Percentiles rank a stretch among this genome's conserved stretches.
Conservation (phyloP, 2,888 invertebrate species). For the Drosophila tripunctata region DNA sequence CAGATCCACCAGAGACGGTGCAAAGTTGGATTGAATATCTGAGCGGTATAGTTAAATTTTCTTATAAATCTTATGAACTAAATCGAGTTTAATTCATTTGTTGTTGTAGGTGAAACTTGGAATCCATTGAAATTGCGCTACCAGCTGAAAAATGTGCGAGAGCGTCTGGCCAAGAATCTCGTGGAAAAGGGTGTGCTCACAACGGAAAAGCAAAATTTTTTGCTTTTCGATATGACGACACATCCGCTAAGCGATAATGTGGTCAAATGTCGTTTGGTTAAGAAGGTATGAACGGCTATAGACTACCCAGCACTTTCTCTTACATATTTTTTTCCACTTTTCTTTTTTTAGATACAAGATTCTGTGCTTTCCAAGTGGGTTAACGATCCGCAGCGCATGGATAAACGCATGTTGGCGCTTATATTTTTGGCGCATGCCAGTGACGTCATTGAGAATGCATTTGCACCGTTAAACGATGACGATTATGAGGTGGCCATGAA, state of each 20-base stretch:
- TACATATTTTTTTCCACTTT: no score
- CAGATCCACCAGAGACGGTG: slow-evolving; percentile 97
- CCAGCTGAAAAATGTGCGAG: slow-evolving; percentile 99
- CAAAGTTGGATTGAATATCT: slow-evolving; percentile 99
- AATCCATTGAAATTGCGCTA: slow-evolving; percentile 99
- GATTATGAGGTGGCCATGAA: slow-evolving; percentile 99
- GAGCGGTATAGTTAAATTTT: slow-evolving; percentile 89
- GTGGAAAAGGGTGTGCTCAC: slow-evolving; percentile 99
- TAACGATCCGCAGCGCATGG: slow-evolving; percentile 98
- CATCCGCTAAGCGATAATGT: slow-evolving; percentile 98
- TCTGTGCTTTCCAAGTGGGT: slow-evolving; percentile 98
- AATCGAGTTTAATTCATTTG: background rate
- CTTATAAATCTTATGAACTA: background rate
- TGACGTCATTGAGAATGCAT: slow-evolving; percentile 99
- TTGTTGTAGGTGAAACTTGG: slow-evolving; percentile 95
- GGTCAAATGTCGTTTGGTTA: slow-evolving; percentile 97
- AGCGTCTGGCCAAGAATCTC: slow-evolving; percentile 99
- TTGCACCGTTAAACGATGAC: slow-evolving; percentile 97
- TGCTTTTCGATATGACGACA: slow-evolving; percentile 99
- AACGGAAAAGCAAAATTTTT: slow-evolving; percentile 99
- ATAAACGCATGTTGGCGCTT: slow-evolving; percentile 96
- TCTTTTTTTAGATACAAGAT: slow-evolving; percentile 93
- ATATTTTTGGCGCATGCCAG: slow-evolving; percentile 98
- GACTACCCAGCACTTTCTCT: background rate
- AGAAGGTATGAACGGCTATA: slow-evolving; percentile 88